These are phyloP conservation scores for Drosophila trapezifrons DNA, from an alignment of 1,140 invertebrate genomes.

Conservation along the genomic window DNA sequence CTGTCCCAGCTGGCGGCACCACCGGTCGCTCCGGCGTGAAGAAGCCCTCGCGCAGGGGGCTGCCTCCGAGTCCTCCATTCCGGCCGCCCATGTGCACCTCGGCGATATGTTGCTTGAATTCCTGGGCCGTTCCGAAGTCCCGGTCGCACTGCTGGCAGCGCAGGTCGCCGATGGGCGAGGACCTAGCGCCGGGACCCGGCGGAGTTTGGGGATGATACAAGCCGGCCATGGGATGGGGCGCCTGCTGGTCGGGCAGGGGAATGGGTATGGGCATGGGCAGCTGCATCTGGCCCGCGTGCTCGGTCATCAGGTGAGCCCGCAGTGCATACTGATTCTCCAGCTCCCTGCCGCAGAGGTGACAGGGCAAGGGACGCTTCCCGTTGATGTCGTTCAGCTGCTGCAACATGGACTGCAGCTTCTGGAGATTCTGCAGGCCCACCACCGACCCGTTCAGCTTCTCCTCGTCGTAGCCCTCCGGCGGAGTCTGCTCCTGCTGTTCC, in stretches of 20 bases:
- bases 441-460: constrained; percentile 54
- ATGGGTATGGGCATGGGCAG: constrained; percentile 48
- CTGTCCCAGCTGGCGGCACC: constrained; percentile 19
- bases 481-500: constrained; percentile 43
- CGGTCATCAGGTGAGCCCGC: constrained; percentile 87
- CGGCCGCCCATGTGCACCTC: constrained; percentile 85
- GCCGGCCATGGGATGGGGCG: constrained; percentile 30
- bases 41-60: constrained; percentile 79
- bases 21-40: constrained; percentile 76
- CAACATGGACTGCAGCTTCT: constrained; percentile 96
- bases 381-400: constrained; percentile 93
- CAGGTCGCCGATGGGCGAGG: constrained; percentile 62
- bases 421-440: constrained; percentile 86
- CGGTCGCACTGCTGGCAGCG: constrained; percentile 86
- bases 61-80: constrained; percentile 40
- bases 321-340: constrained; percentile 86
- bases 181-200: constrained; percentile 40
- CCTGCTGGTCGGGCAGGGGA: constrained; percentile 61
- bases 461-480: constrained; percentile 31
- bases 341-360: constrained; percentile 87
- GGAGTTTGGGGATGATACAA: constrained; percentile 64
- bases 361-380: constrained; percentile 86
- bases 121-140: constrained; percentile 85
- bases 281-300: constrained; percentile 84
- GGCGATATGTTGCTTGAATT: constrained; percentile 86